Conservation (phyloP, 2,888 invertebrate species). For the Phasia obesa region DNA sequence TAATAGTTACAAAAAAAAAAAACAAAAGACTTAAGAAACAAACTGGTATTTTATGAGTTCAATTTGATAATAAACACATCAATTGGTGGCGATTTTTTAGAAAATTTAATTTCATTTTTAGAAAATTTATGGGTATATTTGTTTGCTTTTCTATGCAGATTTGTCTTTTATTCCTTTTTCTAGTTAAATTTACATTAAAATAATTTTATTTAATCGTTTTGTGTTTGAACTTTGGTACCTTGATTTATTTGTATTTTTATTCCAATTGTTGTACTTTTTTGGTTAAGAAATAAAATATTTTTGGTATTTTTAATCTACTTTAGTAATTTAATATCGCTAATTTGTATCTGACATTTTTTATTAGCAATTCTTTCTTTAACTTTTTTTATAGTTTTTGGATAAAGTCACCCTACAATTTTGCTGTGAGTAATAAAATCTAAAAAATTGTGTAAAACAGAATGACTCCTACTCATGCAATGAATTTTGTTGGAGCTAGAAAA, state of each 20-base stretch:
- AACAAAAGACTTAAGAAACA: constrained; percentile 63
- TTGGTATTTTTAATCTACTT: constrained; percentile 8
- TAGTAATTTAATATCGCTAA: constrained; percentile 38
- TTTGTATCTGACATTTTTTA: constrained; percentile 20
- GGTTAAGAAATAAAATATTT: neutral
- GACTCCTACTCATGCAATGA: too few relatives aligned
- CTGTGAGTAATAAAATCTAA: too few relatives aligned
- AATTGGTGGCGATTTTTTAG: constrained; percentile 7
- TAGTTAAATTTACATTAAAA: neutral
- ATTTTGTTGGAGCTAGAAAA: too few relatives aligned
- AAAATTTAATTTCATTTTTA: neutral
- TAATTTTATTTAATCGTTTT: neutral
- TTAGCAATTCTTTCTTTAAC: neutral
- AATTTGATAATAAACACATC: constrained; percentile 47
- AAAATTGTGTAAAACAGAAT: too few relatives aligned
- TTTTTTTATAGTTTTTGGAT: neutral
- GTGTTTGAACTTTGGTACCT: constrained; percentile 12
- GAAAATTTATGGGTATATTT: neutral
- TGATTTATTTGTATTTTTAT: constrained; percentile 13
- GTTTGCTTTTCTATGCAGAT: neutral
- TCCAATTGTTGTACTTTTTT: neutral
- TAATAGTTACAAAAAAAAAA: constrained; percentile 15
- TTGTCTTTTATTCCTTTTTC: too few relatives aligned
- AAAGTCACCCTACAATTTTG: too few relatives aligned
- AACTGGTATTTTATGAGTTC: constrained; percentile 55